Conservation (phyloP, 2,888 invertebrate genomes). For the Lypha dubia region DNA sequence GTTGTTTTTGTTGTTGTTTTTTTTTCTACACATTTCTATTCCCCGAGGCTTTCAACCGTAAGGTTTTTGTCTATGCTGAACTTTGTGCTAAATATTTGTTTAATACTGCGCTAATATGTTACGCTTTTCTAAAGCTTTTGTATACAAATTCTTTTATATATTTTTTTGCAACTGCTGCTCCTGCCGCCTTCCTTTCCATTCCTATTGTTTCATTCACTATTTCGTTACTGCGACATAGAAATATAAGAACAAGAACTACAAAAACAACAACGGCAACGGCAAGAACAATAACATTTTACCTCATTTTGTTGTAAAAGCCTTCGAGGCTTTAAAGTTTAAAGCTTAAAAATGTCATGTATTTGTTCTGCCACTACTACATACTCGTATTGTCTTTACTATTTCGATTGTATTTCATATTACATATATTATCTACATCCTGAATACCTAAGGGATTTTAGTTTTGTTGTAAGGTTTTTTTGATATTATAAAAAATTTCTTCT, state of each 20-base stretch:
- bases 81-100: slow-evolving; percentile 72
- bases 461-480: slow-evolving; percentile 30
- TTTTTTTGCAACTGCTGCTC: slow-evolving; percentile 28
- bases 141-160: slow-evolving; percentile 32
- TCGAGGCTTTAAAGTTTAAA: slow-evolving; percentile 62
- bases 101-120: slow-evolving; percentile 69
- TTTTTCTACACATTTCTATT: slow-evolving; percentile 1
- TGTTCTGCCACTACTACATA: slow-evolving; percentile 10
- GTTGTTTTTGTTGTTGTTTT: slow-evolving; percentile 21
- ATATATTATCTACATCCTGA: slow-evolving; percentile 69
- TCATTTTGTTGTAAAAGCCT: slow-evolving; percentile 52
- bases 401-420: slow-evolving; percentile 33
- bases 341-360: slow-evolving; percentile 69
- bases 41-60: slow-evolving; percentile 53
- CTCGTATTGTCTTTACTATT: slow-evolving; percentile 1
- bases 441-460: slow-evolving; percentile 63
- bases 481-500: slow-evolving; percentile 62
- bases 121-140: slow-evolving; percentile 67
- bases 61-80: slow-evolving; percentile 73
- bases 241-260: background rate
- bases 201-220: slow-evolving; percentile 53
- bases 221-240: slow-evolving; percentile 45
- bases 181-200: too few relatives aligned
- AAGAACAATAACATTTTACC: slow-evolving; percentile 27
- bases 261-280: background rate